phyloP scores from a whole-genome alignment of 2,888 invertebrate species.

The Sialis fuliginosa region DNA sequence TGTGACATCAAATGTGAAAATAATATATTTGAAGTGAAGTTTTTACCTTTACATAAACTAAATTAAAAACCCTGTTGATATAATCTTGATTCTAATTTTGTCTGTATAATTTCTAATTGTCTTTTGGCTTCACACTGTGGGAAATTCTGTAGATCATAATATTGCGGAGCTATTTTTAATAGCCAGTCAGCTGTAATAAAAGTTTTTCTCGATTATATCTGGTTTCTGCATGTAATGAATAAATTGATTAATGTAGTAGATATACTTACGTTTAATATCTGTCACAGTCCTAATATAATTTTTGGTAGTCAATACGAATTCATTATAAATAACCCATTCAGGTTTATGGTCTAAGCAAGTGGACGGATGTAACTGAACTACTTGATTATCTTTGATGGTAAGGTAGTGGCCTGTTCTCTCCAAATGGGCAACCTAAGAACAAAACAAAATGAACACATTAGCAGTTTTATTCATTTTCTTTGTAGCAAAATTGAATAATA shows the following conservation, averaged over 20 bases:
- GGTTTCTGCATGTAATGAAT: not conserved
- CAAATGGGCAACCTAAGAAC: conserved; percentile 75
- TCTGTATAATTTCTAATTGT: conserved; percentile 75
- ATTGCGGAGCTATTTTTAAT: conserved; percentile 87
- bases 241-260: too few relatives aligned
- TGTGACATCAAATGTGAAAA: too few relatives aligned
- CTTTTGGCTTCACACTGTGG: conserved; percentile 94
- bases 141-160: conserved; percentile 96
- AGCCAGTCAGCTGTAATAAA: conserved; percentile 70
- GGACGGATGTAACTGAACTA: conserved; percentile 96
- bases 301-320: conserved; percentile 98
- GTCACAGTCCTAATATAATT: conserved; percentile 99
- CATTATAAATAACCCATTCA: conserved; percentile 99
- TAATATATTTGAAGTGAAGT: not conserved
- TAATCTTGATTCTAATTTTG: conserved; percentile 69
- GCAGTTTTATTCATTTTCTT: not conserved
- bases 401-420: conserved; percentile 96
- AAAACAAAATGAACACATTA: conserved; percentile 9
- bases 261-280: conserved; percentile 86
- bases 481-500: not conserved
- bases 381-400: conserved; percentile 98
- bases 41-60: conserved; percentile 7
- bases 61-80: conserved; percentile 76
- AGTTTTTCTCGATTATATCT: not conserved
- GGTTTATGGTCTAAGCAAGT: conserved; percentile 99